Conservation (phyloP, 2,797 vertebrate species). For the Rhinogobio ventralis region DNA sequence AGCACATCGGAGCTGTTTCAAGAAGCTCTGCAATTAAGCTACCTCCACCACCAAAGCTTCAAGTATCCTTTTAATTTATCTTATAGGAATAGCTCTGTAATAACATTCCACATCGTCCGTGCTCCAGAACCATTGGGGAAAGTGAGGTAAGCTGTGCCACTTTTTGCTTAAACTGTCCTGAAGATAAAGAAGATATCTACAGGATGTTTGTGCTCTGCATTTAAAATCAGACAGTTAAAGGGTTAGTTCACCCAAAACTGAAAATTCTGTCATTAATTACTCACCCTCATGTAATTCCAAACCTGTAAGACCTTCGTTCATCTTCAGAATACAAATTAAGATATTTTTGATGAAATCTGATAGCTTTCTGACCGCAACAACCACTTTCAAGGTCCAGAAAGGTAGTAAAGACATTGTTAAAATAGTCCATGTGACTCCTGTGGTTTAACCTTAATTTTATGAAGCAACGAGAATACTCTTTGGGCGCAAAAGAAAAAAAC, state of each 20-base stretch:
- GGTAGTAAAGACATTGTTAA: too few relatives aligned
- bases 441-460: too few relatives aligned
- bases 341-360: background rate
- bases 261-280: too few relatives aligned
- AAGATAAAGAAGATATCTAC: background rate
- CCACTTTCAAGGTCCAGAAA: too few relatives aligned
- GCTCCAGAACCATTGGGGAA: background rate
- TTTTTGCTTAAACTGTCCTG: background rate
- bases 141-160: background rate
- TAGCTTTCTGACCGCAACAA: too few relatives aligned
- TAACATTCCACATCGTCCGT: background rate
- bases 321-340: background rate
- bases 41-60: conserved; percentile 81
- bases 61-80: conserved; percentile 85
- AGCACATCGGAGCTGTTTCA: conserved; percentile 81
- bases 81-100: background rate
- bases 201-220: background rate
- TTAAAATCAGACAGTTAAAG: too few relatives aligned
- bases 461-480: too few relatives aligned
- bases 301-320: background rate
- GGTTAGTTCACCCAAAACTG: too few relatives aligned
- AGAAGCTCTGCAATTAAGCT: conserved; percentile 80
- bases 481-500: too few relatives aligned
- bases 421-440: too few relatives aligned
- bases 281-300: background rate